A percentile compares a stretch with the other conserved stretches of the same genome.
Conservation (phyloP, 2,113 vertebrate species). For the Accipiter cooperii region DNA sequence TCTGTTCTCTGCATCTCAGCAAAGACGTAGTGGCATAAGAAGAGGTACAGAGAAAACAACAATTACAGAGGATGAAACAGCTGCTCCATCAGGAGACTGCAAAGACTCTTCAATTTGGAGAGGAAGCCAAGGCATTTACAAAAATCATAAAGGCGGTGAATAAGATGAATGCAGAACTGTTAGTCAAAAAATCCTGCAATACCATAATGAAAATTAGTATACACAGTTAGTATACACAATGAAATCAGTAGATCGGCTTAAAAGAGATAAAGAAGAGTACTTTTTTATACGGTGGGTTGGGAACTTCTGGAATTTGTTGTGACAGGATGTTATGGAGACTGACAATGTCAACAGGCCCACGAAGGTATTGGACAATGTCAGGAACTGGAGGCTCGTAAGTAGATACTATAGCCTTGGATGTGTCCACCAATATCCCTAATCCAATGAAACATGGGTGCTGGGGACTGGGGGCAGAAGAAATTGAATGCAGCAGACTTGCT, state of each 20-base stretch:
- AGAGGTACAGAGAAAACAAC: neutral
- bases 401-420: neutral
- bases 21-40: neutral
- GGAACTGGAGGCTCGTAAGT: neutral
- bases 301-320: neutral
- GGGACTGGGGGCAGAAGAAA: neutral
- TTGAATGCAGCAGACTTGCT: accelerated
- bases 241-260: neutral
- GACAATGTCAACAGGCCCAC: neutral
- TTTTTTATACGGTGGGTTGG: neutral
- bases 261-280: neutral
- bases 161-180: neutral
- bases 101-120: neutral
- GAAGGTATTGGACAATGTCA: neutral
- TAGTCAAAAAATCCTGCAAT: neutral
- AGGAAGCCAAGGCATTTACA: neutral
- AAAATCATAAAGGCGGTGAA: neutral
- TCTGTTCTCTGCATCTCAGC: neutral
- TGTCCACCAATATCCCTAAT: neutral
- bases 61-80: neutral
- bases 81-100: neutral
- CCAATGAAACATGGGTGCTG: neutral
- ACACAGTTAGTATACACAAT: neutral
- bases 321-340: neutral
- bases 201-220: neutral